Evolutionary conservation across 2,797 vertebrate genomes (phyloP), one percentile per base, ranked within the genome.

Genomic region (Takifugu rubripes): DNA sequence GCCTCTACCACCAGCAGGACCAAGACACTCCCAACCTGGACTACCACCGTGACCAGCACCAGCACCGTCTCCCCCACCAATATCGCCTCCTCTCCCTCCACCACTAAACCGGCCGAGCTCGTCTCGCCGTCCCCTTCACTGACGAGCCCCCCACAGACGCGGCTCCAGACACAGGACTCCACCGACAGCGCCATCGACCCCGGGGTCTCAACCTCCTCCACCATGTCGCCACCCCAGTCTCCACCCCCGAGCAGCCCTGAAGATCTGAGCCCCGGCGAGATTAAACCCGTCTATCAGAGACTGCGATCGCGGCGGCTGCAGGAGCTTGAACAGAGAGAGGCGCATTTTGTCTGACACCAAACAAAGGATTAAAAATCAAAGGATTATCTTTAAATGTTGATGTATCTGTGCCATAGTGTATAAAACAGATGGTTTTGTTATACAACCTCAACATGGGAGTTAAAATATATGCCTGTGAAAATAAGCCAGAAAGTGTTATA

Each of bases 311-410:
- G 93, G 70, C 91, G 87, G 44, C 84, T 94, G 66, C 94, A 95
- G 61, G 94, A 96, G 69, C 88, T 94, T 1, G 94, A 97, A 76
- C 93, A 94, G 74, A 92, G 95, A 78, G 93, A 96, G 82, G 94
- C 95, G 49, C 96, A 97, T 72, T 98, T 98, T 84, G 95, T 98
- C 64, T 99, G 92, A 93, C 8, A 61, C 77, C 83, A 74, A 75
- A 77, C 54, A 56, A 56, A 62, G 8, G 5, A 2, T 14, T 14
- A 17, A 17, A 31, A 51, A 21, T n/a, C 31, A 59, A 25, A 48
- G 56, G n/a, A 42, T 6, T 67, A 74, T 69, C 48, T 87, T 78
- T 84, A 86, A 64, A 87, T 88, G 79, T 69, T 3, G 61, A 71
- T 77, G 51, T 75, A 77, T 71, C 64, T 83, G 85, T 91, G 91